Conservation (phyloP, 2,113 vertebrate species). For the Poeciliopsis occidentalis region DNA sequence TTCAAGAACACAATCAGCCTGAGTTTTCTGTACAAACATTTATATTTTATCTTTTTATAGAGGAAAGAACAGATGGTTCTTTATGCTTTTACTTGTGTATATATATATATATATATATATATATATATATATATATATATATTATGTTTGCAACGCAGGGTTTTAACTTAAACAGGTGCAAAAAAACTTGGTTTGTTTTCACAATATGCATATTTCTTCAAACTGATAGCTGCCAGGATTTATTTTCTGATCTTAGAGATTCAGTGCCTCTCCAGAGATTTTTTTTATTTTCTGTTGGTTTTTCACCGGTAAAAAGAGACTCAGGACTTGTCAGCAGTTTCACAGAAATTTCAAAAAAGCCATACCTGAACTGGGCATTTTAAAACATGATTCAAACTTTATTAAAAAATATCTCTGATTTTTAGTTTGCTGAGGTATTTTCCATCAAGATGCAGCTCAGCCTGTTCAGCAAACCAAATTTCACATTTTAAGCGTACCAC, state of each 20-base stretch:
- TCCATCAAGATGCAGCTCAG: too few species aligned
- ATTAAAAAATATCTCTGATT: too few species aligned
- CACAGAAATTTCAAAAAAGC: not conserved
- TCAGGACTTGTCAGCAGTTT: not conserved
- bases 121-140: too few species aligned
- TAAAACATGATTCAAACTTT: too few species aligned
- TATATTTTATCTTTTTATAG: slow-evolving; percentile 3
- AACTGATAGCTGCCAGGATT: slow-evolving; percentile 18
- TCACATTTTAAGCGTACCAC: too few species aligned
- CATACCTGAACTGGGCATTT: not conserved
- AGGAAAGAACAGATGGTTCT: not conserved
- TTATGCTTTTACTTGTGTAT: too few species aligned
- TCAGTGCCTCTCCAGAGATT: slow-evolving; percentile 18
- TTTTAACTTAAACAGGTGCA: not conserved
- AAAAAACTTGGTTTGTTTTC: not conserved
- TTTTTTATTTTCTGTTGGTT: slow-evolving; percentile 1
- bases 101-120: too few species aligned
- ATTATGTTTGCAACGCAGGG: not conserved
- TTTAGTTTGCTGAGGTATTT: too few species aligned
- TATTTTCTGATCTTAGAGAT: slow-evolving; percentile 12
- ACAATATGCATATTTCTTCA: not conserved
- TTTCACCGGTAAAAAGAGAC: slow-evolving; percentile 7
- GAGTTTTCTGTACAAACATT: not conserved
- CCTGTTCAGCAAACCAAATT: too few species aligned
- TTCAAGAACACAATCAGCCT: not conserved